Base-by-base conservation (phyloP, 2,888 invertebrate species). In the Drosophila quinaria region DNA sequence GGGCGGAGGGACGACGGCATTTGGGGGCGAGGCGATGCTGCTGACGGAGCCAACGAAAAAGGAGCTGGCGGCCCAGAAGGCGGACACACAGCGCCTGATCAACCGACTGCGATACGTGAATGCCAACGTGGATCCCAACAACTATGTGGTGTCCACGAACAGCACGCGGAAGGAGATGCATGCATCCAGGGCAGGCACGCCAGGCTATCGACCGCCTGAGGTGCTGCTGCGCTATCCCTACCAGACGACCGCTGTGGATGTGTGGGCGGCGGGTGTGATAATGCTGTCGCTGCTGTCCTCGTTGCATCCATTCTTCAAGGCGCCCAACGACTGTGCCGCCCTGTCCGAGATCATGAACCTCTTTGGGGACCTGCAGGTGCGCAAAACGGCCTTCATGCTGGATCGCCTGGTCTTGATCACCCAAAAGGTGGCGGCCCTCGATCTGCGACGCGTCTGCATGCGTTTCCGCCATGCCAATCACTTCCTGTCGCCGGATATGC, bases 261-360 rank as follows among this genome's bases (percentile, higher is more conserved):
- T 97, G 87, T 98, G 98, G 98, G 97, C 98, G 56, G 95, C 95
- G 44, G 98, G 98, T 59, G 96, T 98, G 51, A 97, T 98, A 83
- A 94, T 98, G 91, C 93, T 97, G 2, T 95, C 95, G 46, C 94
- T 97, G 80, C 93, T 98, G 39, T 96, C 96, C 85, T 95, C 95
- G 46, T 95, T 97, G 35, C 97, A 96, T 93, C 97, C 97, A 56
- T 96, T 98, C 92, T 97, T 98, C 92, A 95, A 96, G 84, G 96
- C 97, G 31, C 94, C 95, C 33, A 97, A 97, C 92, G 96, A 97
- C 89, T 93, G 95, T 76, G 94, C 96, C 44, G 97, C 97, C 67
- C 93, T 98, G 31, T 96, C 96, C 41, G 97, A 98, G 94, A 96
- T 97, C 69, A 95, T 96, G 58, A 95, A 96, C 65, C 93, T 98